Conservation (phyloP, 2,888 invertebrate genomes). For the Drosophila emarginata region DNA sequence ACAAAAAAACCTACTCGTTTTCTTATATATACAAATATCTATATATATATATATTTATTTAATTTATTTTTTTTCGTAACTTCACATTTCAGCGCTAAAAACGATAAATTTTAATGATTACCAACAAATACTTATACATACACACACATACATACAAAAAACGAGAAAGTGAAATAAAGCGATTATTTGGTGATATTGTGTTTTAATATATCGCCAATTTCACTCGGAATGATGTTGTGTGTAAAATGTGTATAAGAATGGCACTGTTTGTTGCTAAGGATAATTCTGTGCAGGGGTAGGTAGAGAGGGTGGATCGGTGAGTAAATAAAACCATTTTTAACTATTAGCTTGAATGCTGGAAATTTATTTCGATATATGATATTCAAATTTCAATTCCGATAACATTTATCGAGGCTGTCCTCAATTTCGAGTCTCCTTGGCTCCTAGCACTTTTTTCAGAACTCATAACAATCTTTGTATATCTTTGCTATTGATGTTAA, state of each 20-base stretch:
- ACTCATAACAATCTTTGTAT: not conserved
- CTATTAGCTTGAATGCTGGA: not conserved
- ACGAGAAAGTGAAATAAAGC: conserved; percentile 56
- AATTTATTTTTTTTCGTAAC: conserved; percentile 26
- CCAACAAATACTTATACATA: conserved; percentile 17
- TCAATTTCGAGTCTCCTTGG: not conserved
- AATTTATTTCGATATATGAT: conserved; percentile 5
- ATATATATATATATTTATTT: conserved; percentile 26
- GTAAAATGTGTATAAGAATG: not conserved
- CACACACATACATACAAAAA: conserved; percentile 18
- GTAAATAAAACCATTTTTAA: not conserved
- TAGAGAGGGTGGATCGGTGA: not conserved
- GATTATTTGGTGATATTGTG: conserved; percentile 67
- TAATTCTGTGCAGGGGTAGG: not conserved
- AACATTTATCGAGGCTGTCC: not conserved
- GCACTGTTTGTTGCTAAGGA: not conserved
- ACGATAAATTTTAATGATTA: conserved; percentile 22
- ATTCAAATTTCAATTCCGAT: conserved; percentile 3
- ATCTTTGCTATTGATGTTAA: not conserved
- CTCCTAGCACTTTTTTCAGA: not conserved
- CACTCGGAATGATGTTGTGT: not conserved
- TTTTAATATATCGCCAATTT: conserved; percentile 43
- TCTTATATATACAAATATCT: no score
- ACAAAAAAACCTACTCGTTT: conserved; percentile 35
- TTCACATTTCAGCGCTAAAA: conserved; percentile 54